Evolutionary conservation across 2,888 invertebrate species (phyloP).

Genomic region (Alloplasta piceator): DNA sequence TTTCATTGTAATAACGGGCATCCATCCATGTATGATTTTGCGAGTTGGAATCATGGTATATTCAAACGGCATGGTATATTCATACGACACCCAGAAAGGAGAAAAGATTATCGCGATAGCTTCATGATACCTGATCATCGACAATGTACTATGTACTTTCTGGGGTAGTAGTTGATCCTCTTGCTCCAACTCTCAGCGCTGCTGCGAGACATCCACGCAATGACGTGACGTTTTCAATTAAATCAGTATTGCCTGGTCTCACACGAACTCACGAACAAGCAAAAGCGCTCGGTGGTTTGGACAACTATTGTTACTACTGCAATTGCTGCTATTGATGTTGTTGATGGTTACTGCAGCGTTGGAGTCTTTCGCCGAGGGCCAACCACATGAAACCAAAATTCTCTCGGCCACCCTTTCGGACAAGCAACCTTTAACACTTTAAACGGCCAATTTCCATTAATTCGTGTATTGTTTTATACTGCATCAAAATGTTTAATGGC

Average conservation of each 20-base stretch:
- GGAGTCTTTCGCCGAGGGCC: conserved; percentile 21
- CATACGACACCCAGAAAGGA: neutral
- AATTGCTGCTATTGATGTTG: neutral
- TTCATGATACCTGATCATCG: neutral
- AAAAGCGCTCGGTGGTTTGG: conserved; percentile 11
- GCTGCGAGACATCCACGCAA: conserved; percentile 16
- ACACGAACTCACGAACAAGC: conserved; percentile 52
- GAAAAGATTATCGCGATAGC: conserved; percentile 21
- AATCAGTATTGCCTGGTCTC: conserved; percentile 45
- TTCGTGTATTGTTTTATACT: too few species aligned
- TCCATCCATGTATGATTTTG: too few species aligned
- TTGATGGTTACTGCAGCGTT: conserved; percentile 34
- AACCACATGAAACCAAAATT: conserved; percentile 11
- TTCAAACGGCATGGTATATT: too few species aligned
- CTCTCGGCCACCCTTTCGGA: too few species aligned
- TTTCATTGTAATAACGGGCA: too few species aligned
- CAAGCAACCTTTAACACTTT: too few species aligned
- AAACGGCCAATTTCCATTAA: too few species aligned
- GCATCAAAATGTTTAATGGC: too few species aligned
- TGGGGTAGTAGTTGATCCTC: conserved; percentile 47
- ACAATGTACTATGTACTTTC: neutral
- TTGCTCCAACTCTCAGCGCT: conserved; percentile 10
- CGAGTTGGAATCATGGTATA: too few species aligned
- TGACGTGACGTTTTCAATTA: conserved; percentile 54
- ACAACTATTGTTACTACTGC: conserved; percentile 12